Evolutionary conservation across 2,888 invertebrate species (phyloP).

Genomic region (Nudaria mundana): DNA sequence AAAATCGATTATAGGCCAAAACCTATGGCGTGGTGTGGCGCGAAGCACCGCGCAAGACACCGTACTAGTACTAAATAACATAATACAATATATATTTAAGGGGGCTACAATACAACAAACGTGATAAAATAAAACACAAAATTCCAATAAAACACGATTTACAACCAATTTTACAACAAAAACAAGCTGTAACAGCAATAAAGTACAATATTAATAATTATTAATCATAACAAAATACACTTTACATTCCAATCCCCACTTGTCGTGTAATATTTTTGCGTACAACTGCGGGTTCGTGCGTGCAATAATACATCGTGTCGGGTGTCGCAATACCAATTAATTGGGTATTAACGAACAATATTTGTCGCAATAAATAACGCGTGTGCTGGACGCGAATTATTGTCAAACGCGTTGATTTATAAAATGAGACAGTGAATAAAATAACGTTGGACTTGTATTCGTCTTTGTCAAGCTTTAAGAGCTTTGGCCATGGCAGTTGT

Average conservation of each 20-base stretch:
- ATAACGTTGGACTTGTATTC: background rate
- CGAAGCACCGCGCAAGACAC: no score
- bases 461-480: no score
- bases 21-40: no score
- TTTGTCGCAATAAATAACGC: constrained; percentile 56
- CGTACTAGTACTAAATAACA: no score
- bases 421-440: constrained; percentile 16
- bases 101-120: no score
- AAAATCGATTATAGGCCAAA: no score
- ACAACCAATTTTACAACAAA: constrained; percentile 6
- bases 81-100: no score
- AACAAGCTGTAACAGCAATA: constrained; percentile 12
- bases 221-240: constrained; percentile 25
- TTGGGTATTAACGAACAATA: constrained; percentile 48
- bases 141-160: constrained; percentile 1
- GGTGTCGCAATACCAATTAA: constrained; percentile 43
- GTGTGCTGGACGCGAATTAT: constrained; percentile 36
- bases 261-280: constrained; percentile 9
- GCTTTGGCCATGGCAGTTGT: no score
- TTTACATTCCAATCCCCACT: constrained; percentile 6
- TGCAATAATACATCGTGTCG: constrained; percentile 20
- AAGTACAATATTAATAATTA: constrained; percentile 25
- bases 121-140: no score
- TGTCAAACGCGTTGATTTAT: constrained; percentile 33
- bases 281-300: background rate